These are phyloP conservation scores for Neopipo cinnamomea DNA, from an alignment of 2,113 vertebrate species.

Conservation along the genomic window DNA sequence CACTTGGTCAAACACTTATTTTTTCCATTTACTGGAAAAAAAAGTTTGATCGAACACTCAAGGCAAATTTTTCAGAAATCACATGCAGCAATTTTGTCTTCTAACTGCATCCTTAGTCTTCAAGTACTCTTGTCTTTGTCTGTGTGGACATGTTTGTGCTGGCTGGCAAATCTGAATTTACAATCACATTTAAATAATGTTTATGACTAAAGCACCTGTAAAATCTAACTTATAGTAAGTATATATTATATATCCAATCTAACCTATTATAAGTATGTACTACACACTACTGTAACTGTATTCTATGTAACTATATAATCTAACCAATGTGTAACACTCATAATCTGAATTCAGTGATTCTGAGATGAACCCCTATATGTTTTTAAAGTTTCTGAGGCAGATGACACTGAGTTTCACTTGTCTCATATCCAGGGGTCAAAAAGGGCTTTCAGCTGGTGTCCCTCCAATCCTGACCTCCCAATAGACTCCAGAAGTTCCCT, in stretches of 20 bases:
- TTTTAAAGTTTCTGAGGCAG: not conserved
- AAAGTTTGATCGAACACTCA: not conserved
- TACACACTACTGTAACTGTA: not conserved
- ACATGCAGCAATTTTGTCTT: not conserved
- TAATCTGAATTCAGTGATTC: not conserved
- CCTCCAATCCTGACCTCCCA: not conserved
- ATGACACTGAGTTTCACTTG: not conserved
- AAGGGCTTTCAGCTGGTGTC: not conserved
- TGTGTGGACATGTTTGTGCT: not conserved
- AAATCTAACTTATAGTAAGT: not conserved
- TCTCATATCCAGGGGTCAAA: not conserved
- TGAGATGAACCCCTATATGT: not conserved
- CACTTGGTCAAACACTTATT: not conserved
- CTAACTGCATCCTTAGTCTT: not conserved
- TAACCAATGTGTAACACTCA: not conserved
- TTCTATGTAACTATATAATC: not conserved
- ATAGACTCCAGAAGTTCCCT: not conserved
- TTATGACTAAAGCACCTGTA: not conserved
- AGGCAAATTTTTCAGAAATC: not conserved
- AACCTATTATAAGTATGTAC: not conserved
- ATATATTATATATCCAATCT: too few relatives aligned
- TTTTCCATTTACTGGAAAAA: not conserved
- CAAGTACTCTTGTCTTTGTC: not conserved
- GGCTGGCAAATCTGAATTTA: not conserved
- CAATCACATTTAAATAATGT: not conserved